Base-by-base conservation (phyloP, 2,888 invertebrate genomes). In the Masnerella sp. region DNA sequence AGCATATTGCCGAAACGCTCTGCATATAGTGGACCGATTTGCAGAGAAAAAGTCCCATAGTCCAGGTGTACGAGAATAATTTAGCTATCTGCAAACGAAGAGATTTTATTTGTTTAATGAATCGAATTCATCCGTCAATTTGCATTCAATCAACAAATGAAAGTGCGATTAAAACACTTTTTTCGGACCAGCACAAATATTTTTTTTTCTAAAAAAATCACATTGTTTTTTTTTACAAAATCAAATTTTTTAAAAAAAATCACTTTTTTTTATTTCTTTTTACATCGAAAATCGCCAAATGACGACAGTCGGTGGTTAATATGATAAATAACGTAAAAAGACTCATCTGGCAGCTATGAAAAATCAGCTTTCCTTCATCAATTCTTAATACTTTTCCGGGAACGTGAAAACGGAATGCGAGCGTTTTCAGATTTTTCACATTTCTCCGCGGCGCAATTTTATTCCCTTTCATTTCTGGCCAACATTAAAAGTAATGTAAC, bases 21-120 rank as follows among this genome's bases (percentile, higher is more conserved):
- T 93, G 93, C 87, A 93, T 90, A 87, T 93, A 93, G 85, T 93
- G 91, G 8, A 93, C 91, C 58, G 89, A 88, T 86, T 92, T 93
- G 86, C 93, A 93, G 68, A 92, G 85, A 81, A 92, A 90, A 72
- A 88, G 85, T 1, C 93, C 93, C 88, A 92, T 90, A 5, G 90
- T 89, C 93, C 93, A 93, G 0, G 91, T 89, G 14, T 67, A 67
- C 0, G 67, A 67, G 17, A 67, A 67, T 40, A 67, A 34, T 38
- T 67, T 67, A 1, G 67, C 67, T n/a, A 67, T 32, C 67, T 67
- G 67, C 25, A 67, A 67, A 17, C 8, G 11, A 62, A 25, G 15
- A 38, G 20, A 18, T 36, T 36, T 14, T 12, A 22, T 52, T 52
- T 34, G 11, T 22, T n/a, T 11, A 11, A 7, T 38, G n/a, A n/a